phyloP scores from a whole-genome alignment of 1,140 invertebrate genomes.

The Coenobita brevimanus region DNA sequence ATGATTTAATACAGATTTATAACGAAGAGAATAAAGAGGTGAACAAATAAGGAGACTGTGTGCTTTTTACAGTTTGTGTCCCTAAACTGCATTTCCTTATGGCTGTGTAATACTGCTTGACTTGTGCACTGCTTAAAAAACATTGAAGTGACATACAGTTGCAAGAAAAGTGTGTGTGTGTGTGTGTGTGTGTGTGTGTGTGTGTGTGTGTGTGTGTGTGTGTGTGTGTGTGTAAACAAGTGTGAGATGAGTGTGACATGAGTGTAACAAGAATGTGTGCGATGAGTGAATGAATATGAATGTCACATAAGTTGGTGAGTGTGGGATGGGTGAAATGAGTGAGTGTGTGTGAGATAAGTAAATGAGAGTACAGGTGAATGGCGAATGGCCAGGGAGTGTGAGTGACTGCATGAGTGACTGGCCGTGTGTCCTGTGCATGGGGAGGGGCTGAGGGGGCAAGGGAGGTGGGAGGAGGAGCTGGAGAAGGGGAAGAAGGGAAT shows the following conservation, averaged over 20 bases:
- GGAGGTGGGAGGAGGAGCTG: neutral
- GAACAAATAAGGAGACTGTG: neutral
- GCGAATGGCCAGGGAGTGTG: neutral
- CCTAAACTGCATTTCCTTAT: slow-evolving; percentile 7
- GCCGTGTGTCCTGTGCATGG: neutral
- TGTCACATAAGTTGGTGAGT: too few relatives aligned
- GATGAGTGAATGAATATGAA: too few relatives aligned
- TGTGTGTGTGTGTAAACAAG: neutral
- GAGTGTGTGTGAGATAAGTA: slow-evolving; percentile 14
- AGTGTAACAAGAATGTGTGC: neutral
- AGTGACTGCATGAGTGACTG: neutral
- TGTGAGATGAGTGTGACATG: neutral
- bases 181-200: slow-evolving; percentile 10
- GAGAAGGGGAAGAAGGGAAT: neutral
- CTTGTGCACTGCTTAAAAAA: too few relatives aligned
- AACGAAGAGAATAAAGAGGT: neutral
- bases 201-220: neutral
- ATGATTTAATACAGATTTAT: too few relatives aligned
- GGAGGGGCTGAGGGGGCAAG: too few relatives aligned
- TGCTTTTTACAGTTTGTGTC: neutral
- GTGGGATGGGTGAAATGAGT: too few relatives aligned
- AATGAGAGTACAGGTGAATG: neutral
- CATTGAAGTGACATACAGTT: too few relatives aligned
- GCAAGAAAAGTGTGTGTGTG: neutral
- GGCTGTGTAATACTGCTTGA: neutral